Conservation (phyloP, 2,113 vertebrate genomes). For the Monarcha castaneiventris region DNA sequence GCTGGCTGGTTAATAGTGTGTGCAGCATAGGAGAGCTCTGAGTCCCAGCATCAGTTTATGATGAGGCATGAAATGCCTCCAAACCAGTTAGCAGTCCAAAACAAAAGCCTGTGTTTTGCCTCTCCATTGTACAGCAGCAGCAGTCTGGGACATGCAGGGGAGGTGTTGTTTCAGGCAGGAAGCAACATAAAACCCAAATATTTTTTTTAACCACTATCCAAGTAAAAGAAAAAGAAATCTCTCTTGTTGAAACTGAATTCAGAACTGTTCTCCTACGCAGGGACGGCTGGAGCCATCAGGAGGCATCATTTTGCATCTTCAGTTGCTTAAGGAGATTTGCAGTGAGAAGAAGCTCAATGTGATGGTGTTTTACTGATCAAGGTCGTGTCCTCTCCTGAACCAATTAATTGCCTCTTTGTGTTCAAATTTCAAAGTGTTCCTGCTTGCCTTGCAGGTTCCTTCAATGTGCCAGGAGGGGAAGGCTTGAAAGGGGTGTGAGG, state of each 20-base stretch:
- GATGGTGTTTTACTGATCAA: background rate
- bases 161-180: background rate
- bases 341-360: background rate
- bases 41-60: background rate
- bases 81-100: background rate
- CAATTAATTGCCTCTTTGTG: background rate
- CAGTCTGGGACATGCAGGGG: background rate
- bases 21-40: background rate
- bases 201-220: background rate
- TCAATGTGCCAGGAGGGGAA: background rate
- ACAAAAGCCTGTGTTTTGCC: background rate
- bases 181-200: background rate
- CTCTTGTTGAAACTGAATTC: background rate
- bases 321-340: background rate
- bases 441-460: background rate
- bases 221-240: background rate
- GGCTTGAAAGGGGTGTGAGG: background rate
- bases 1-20: background rate
- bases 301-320: background rate
- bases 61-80: slow-evolving; percentile 1
- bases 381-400: background rate
- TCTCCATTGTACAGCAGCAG: background rate
- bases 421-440: background rate
- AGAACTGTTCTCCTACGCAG: background rate
- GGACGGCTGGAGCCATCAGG: background rate